Evolutionary conservation across 2,113 vertebrate genomes (phyloP).

Genomic region (Nothocercus julius): DNA sequence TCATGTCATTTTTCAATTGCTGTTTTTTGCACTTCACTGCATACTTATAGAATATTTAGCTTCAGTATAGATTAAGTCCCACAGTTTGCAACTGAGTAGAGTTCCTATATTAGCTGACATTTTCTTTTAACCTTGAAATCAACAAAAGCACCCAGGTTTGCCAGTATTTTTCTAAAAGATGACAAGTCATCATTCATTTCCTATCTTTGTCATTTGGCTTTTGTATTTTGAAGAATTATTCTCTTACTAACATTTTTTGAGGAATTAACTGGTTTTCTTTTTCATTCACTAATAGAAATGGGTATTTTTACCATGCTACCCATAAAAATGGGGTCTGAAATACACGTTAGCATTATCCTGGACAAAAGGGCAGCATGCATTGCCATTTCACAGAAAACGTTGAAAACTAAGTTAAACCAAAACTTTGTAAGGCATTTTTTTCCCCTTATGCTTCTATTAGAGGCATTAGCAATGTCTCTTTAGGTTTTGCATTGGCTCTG

Average conservation of each 20-base stretch:
- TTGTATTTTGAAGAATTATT: conserved; percentile 53
- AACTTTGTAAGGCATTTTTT: background rate
- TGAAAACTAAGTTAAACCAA: background rate
- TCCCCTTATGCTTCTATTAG: background rate
- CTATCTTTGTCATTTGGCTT: conserved; percentile 32
- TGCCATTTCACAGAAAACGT: background rate
- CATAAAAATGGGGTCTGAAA: background rate
- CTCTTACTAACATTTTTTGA: conserved; percentile 3
- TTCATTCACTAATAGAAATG: background rate
- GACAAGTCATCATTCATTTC: conserved; percentile 61
- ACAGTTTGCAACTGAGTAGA: conserved; percentile 61
- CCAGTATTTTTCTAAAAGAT: conserved; percentile 63
- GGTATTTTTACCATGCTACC: background rate
- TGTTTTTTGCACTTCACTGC: conserved; percentile 81
- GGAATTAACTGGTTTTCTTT: conserved; percentile 13
- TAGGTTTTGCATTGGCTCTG: background rate
- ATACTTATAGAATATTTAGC: conserved; percentile 83
- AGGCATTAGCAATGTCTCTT: background rate
- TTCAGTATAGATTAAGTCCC: conserved; percentile 79
- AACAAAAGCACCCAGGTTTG: conserved; percentile 61
- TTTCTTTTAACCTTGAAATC: conserved; percentile 76
- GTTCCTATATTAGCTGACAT: conserved; percentile 54
- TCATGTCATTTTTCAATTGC: conserved; percentile 87
- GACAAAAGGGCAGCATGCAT: background rate
- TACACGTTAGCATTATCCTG: background rate